Evolutionary conservation across 1,140 invertebrate species (phyloP).

Genomic region (Telenomus remus): DNA sequence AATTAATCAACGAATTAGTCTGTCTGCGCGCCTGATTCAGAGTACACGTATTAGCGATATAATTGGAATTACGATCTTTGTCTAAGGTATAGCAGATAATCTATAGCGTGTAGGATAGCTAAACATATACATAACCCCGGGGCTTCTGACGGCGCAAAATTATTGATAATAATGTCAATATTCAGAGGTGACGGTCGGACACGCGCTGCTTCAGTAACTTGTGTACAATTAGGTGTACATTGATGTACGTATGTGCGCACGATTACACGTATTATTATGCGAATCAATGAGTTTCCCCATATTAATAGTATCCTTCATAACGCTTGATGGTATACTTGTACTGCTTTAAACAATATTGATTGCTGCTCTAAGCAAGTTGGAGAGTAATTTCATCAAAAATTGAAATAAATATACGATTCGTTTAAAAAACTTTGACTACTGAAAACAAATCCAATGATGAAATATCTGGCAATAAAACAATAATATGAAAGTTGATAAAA

Average conservation of each 20-base stretch:
- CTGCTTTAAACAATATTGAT: background rate
- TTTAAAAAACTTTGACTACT: no score
- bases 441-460: no score
- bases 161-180: constrained; percentile 74
- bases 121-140: constrained; percentile 37
- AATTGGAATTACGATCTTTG: constrained; percentile 23
- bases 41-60: background rate
- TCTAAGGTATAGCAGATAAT: constrained; percentile 19
- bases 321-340: background rate
- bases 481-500: constrained; percentile 10
- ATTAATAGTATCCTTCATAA: constrained; percentile 49
- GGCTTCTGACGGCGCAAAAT: constrained; percentile 60
- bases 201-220: constrained; percentile 64
- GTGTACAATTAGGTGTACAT: constrained; percentile 68
- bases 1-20: background rate
- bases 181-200: constrained; percentile 67
- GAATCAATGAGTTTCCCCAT: constrained; percentile 22
- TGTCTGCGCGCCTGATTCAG: background rate
- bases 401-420: no score
- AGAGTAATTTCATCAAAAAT: no score
- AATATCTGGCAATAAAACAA: no score
- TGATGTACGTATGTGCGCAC: constrained; percentile 48
- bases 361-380: no score
- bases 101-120: constrained; percentile 7
- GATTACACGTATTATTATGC: constrained; percentile 53